Percentiles rank a stretch among this genome's conserved stretches.
phyloP scores from a whole-genome alignment of 2,888 invertebrate species.

The Agrilus cyanescens region DNA sequence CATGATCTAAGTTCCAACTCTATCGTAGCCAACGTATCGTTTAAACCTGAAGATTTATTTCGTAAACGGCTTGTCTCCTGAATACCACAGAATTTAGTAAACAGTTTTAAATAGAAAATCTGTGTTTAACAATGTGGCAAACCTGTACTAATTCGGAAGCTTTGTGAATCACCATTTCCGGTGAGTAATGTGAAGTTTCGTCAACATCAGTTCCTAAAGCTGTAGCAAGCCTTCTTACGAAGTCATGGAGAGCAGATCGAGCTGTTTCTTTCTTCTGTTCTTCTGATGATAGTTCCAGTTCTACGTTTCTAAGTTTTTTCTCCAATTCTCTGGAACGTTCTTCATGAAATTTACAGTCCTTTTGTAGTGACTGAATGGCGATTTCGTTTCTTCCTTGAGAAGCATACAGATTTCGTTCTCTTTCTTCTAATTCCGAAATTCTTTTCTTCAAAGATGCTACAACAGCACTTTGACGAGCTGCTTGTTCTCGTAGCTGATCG shows the following conservation, averaged over 20 bases:
- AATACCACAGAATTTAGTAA: slow-evolving; percentile 2
- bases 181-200: slow-evolving; percentile 52
- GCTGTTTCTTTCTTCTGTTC: slow-evolving; percentile 66
- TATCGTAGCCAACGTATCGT: slow-evolving; percentile 46
- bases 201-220: slow-evolving; percentile 62
- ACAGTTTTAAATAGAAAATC: not conserved
- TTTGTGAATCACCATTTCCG: slow-evolving; percentile 64
- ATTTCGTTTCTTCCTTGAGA: slow-evolving; percentile 51
- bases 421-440: slow-evolving; percentile 65
- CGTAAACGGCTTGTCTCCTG: slow-evolving; percentile 33
- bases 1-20: slow-evolving; percentile 57
- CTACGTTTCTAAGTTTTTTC: slow-evolving; percentile 59
- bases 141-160: slow-evolving; percentile 67
- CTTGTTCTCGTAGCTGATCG: slow-evolving; percentile 67
- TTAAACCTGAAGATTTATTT: slow-evolving; percentile 40
- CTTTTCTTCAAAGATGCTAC: slow-evolving; percentile 70
- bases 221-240: slow-evolving; percentile 57
- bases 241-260: slow-evolving; percentile 52
- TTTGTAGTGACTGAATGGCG: slow-evolving; percentile 59
- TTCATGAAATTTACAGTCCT: slow-evolving; percentile 51
- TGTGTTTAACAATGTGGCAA: slow-evolving; percentile 6
- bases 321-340: slow-evolving; percentile 68
- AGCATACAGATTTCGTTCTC: slow-evolving; percentile 57
- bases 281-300: slow-evolving; percentile 59
- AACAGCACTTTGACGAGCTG: slow-evolving; percentile 69